Evolutionary conservation across 1,140 invertebrate species (phyloP).

Genomic region (Dryas iulia): DNA sequence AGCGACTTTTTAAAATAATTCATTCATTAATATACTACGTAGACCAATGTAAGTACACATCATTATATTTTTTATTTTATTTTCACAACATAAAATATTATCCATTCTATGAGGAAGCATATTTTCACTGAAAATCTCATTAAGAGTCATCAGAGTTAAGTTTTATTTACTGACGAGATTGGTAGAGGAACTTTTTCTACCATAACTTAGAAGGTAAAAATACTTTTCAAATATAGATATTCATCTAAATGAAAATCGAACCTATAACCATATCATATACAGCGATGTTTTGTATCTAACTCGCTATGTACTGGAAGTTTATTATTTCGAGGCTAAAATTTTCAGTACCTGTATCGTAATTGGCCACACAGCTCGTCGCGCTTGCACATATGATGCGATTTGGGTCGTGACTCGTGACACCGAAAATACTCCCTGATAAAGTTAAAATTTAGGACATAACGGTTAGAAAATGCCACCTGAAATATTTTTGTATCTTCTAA

Average conservation of each 20-base stretch:
- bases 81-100: no score
- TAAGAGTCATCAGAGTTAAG: no score
- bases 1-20: no score
- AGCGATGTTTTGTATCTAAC: background rate
- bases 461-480: background rate
- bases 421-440: slow-evolving; percentile 4
- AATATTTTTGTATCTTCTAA: no score
- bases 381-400: slow-evolving; percentile 29
- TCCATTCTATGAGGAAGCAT: no score
- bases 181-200: background rate
- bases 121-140: no score
- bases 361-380: slow-evolving; percentile 15
- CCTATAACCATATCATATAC: background rate
- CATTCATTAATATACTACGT: no score
- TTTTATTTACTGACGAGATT: no score
- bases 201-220: background rate
- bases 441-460: background rate
- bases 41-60: no score
- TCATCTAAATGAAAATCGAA: background rate
- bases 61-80: no score
- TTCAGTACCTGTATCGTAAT: slow-evolving; percentile 10
- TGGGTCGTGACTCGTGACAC: slow-evolving; percentile 24
- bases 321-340: background rate
- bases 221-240: background rate
- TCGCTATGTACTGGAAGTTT: background rate